phyloP scores from a whole-genome alignment of 2,888 invertebrate genomes.

The Troides aeacus region DNA sequence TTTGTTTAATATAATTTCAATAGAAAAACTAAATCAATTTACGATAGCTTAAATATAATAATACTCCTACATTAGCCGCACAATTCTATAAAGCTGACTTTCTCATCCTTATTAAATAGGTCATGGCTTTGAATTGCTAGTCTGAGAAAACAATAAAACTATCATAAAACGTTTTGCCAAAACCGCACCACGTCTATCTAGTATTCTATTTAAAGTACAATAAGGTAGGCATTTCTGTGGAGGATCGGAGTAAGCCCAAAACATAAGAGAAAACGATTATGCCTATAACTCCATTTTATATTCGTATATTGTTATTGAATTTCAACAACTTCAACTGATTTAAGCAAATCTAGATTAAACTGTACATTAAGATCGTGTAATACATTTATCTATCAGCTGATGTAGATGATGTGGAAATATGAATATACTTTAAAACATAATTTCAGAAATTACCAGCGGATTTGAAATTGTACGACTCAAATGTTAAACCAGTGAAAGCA shows the following conservation, averaged over 20 bases:
- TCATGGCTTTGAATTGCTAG: constrained; percentile 28
- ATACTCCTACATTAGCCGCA: constrained; percentile 14
- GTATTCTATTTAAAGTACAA: constrained; percentile 42
- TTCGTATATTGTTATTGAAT: background rate
- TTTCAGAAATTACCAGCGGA: background rate
- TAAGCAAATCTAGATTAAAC: background rate
- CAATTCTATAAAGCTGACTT: constrained; percentile 26
- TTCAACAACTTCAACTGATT: background rate
- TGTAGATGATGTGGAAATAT: background rate
- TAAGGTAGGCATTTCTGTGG: constrained; percentile 43
- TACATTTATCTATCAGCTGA: background rate
- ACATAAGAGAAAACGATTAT: constrained; percentile 29
- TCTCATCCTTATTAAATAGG: constrained; percentile 28
- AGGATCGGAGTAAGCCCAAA: constrained; percentile 37
- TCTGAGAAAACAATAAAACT: constrained; percentile 36
- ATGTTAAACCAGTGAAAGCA: background rate
- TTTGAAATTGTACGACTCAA: background rate
- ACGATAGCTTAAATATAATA: constrained; percentile 6
- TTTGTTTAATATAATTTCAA: constrained; percentile 8
- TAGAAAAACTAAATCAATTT: constrained; percentile 18
- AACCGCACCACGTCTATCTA: constrained; percentile 51
- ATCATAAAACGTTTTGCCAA: constrained; percentile 47
- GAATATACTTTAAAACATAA: background rate
- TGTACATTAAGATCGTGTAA: no score
- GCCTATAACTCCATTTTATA: background rate